Percentiles rank a stretch among this genome's conserved stretches.
phyloP scores from a whole-genome alignment of 2,888 invertebrate genomes.

The Lysandra bellargus region DNA sequence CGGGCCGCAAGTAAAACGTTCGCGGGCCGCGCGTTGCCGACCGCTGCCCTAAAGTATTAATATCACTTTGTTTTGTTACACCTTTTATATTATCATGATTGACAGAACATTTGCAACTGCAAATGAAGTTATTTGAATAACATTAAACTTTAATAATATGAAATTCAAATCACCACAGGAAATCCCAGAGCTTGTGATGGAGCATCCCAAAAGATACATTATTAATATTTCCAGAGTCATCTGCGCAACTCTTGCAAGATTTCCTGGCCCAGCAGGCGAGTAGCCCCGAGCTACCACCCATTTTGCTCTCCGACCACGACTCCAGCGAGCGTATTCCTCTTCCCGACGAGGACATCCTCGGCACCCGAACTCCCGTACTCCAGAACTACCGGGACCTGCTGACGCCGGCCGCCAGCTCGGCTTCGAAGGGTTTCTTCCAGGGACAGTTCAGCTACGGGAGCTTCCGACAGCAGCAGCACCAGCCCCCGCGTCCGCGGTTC shows the following conservation, averaged over 20 bases:
- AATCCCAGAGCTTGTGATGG: neutral
- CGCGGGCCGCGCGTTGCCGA: too few relatives aligned
- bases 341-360: constrained; percentile 41
- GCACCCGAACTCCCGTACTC: constrained; percentile 7
- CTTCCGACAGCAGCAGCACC: constrained; percentile 4
- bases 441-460: neutral
- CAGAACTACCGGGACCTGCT: constrained; percentile 8
- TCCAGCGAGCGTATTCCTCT: constrained; percentile 41
- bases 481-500: constrained; percentile 49
- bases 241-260: constrained; percentile 52
- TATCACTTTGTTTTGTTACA: too few relatives aligned
- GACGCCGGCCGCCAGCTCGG: neutral
- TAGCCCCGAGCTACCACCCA: constrained; percentile 56
- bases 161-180: neutral
- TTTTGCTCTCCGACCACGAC: constrained; percentile 47
- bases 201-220: neutral
- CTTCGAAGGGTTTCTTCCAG: constrained; percentile 9
- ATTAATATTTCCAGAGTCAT: constrained; percentile 47
- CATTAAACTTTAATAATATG: too few relatives aligned
- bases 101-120: too few relatives aligned
- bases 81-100: too few relatives aligned
- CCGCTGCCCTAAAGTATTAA: too few relatives aligned
- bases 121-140: too few relatives aligned
- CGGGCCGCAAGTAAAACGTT: too few relatives aligned
- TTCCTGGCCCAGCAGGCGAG: constrained; percentile 53